Evolutionary conservation across 2,113 vertebrate species (phyloP), one percentile per base, ranked within the genome.

Genomic region (Acanthisitta chloris): DNA sequence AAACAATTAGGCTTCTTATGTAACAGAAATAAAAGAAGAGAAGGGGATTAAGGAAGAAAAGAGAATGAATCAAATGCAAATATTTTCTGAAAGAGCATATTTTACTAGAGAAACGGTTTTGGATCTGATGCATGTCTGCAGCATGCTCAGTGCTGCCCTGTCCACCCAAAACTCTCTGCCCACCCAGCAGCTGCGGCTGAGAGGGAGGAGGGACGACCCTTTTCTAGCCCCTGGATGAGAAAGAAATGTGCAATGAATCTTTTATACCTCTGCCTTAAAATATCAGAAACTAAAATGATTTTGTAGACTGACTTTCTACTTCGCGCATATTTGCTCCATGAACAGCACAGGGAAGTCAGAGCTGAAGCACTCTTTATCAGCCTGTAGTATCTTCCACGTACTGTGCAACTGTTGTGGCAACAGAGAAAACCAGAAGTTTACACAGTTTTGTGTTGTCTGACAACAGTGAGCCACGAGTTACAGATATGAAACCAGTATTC

Each of bases 21-120:
- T 80, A 92, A 78, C 12, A n/a, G 66, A 91, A 91, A 81, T 38
- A 67, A 81, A 91, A 86, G 52, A 69, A 86, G 14, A 29, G 34
- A 58, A 70, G 55, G 42, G 12, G 66, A 92, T 90, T 80, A 95
- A 65, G 54, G 58, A 79, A 81, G n/a, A 64, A 94, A 83, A 88
- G 29, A 48, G 29, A 94, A 67, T 52, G 10, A 74, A 61, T 25
- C 29, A 49, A 90, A 83, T 13, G 17, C 3, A 43, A 74, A 21
- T 17, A 54, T 80, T 80, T 87, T 72, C 70, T 58, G 62, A 31
- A 73, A 76, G 38, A 90, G 33, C 11, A 8, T 25, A 19, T 40
- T 86, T 82, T 45, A 51, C 61, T 87, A 33, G 16, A 65, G 17
- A 14, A 92, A 33, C 0, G 0, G 43, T 38, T 72, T 34, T 66